Conservation (phyloP, 2,888 invertebrate species). For the Phalera bucephala region DNA sequence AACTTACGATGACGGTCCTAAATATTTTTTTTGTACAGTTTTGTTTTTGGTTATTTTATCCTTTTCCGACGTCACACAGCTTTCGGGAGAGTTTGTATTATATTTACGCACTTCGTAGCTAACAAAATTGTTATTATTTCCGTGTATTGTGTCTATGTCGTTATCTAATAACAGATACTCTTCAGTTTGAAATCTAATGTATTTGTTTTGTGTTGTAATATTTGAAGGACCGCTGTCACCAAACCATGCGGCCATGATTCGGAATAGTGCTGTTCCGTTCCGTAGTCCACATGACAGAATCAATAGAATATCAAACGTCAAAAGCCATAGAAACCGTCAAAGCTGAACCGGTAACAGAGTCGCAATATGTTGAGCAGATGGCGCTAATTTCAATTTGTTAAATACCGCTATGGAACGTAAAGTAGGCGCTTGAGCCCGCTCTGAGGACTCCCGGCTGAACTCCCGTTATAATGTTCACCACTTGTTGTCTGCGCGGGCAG, state of each 20-base stretch:
- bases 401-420: slow-evolving; percentile 46
- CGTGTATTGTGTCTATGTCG: slow-evolving; percentile 26
- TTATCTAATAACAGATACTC: slow-evolving; percentile 25
- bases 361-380: slow-evolving; percentile 43
- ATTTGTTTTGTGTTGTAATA: slow-evolving; percentile 29
- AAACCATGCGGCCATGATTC: slow-evolving; percentile 73
- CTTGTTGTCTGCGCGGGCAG: slow-evolving; percentile 80
- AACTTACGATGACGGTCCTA: slow-evolving; percentile 48
- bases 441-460: slow-evolving; percentile 71
- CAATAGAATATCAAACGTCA: slow-evolving; percentile 18
- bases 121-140: slow-evolving; percentile 24
- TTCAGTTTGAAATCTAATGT: slow-evolving; percentile 20
- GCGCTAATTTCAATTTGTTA: slow-evolving; percentile 47
- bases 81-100: slow-evolving; percentile 29
- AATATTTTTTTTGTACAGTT: slow-evolving; percentile 29
- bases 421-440: slow-evolving; percentile 58
- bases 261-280: slow-evolving; percentile 33
- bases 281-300: too few species aligned
- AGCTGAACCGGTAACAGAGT: slow-evolving; percentile 17
- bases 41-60: slow-evolving; percentile 41
- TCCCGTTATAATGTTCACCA: slow-evolving; percentile 80
- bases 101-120: slow-evolving; percentile 31
- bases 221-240: slow-evolving; percentile 49
- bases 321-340: slow-evolving; percentile 38
- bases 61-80: slow-evolving; percentile 41